Evolutionary conservation across 2,797 vertebrate species (phyloP).

Genomic region (Arrhamphus sclerolepis): DNA sequence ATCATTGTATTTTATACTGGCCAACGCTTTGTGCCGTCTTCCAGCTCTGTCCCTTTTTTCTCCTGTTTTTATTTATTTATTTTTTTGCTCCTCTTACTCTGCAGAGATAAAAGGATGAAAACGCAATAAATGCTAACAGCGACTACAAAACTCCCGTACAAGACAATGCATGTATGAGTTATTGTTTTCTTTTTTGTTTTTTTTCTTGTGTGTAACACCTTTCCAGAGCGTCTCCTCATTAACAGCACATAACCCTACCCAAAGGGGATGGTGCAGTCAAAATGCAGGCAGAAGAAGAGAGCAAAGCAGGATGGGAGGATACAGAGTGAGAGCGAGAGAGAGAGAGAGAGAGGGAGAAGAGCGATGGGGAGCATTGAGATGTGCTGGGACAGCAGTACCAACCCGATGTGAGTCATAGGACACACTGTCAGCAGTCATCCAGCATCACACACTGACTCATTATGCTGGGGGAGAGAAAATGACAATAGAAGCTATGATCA

Average conservation of each 20-base stretch:
- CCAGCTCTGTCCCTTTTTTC: slow-evolving; percentile 20
- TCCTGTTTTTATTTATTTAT: slow-evolving; percentile 14
- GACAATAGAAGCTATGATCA: slow-evolving; percentile 69
- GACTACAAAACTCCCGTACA: slow-evolving; percentile 3
- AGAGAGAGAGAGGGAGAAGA: background rate
- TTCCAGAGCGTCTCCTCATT: slow-evolving; percentile 43
- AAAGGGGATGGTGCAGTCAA: slow-evolving; percentile 26
- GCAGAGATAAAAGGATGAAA: slow-evolving; percentile 25
- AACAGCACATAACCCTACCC: too few relatives aligned
- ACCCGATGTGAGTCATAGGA: slow-evolving; percentile 68
- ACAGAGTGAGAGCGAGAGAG: too few relatives aligned
- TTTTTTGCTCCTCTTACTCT: slow-evolving; percentile 17
- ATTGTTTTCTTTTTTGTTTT: too few relatives aligned
- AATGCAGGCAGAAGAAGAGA: slow-evolving; percentile 20
- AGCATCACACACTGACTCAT: slow-evolving; percentile 74
- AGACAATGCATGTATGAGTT: background rate
- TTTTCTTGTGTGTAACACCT: slow-evolving; percentile 21
- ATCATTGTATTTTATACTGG: slow-evolving; percentile 24
- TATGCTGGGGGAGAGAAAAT: slow-evolving; percentile 65
- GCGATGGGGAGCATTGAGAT: slow-evolving; percentile 34
- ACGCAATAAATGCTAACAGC: slow-evolving; percentile 12
- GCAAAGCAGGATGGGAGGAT: slow-evolving; percentile 10
- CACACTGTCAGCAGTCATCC: slow-evolving; percentile 72
- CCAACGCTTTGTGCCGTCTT: slow-evolving; percentile 24
- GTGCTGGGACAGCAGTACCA: slow-evolving; percentile 70